phyloP scores from a whole-genome alignment of 2,113 vertebrate genomes.

The Cettia cetti region DNA sequence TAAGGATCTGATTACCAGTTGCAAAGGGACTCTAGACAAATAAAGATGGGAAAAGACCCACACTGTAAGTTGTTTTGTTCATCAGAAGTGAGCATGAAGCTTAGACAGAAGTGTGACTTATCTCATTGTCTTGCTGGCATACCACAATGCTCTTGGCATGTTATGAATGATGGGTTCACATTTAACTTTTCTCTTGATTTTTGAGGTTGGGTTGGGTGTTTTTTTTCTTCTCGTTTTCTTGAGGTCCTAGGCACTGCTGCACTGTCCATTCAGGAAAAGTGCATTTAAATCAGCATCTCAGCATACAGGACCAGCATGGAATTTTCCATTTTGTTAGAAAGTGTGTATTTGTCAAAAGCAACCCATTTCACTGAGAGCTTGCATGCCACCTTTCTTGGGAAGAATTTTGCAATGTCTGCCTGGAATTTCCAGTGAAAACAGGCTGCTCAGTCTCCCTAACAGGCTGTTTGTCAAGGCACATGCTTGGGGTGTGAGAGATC shows the following conservation, averaged over 20 bases:
- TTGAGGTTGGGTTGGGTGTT: fast-evolving
- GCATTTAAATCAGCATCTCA: not conserved
- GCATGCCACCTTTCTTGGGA: not conserved
- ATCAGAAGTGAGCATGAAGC: not conserved
- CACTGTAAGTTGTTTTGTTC: not conserved
- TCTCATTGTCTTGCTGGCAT: not conserved
- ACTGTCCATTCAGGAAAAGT: not conserved
- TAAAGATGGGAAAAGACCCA: not conserved
- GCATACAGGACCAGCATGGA: not conserved
- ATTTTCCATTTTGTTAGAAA: conserved; percentile 46
- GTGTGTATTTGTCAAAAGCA: not conserved
- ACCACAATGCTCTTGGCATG: not conserved
- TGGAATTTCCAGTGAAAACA: conserved; percentile 36
- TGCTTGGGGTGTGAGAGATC: not conserved
- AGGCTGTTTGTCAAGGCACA: not conserved
- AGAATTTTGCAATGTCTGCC: not conserved
- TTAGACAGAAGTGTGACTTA: not conserved
- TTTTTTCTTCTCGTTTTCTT: not conserved
- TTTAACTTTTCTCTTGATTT: not conserved
- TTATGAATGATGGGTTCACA: not conserved
- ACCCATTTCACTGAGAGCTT: not conserved
- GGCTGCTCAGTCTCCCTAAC: not conserved
- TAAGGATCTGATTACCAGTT: not conserved
- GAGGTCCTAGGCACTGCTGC: not conserved
- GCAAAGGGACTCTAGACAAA: not conserved